Conservation (phyloP, 2,113 vertebrate species). For the Aleadryas rufinucha region DNA sequence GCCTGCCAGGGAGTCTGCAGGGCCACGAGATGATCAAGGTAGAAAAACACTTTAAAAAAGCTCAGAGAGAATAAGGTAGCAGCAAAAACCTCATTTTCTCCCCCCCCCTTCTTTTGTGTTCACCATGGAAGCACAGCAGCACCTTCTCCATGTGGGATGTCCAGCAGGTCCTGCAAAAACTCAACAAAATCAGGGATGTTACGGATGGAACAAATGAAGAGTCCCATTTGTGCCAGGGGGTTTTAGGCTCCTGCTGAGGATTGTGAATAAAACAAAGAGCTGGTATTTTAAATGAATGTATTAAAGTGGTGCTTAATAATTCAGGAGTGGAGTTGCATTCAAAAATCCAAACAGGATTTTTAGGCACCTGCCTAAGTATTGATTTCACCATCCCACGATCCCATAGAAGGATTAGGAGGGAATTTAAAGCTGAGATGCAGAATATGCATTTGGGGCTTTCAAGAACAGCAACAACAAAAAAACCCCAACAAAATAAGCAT, state of each 20-base stretch:
- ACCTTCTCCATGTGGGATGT: not conserved
- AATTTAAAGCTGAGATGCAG: not conserved
- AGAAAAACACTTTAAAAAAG: not conserved
- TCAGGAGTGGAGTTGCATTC: not conserved
- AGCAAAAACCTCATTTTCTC: not conserved
- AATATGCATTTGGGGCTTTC: not conserved
- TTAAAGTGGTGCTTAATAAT: not conserved
- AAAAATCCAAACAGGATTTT: not conserved
- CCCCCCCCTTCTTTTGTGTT: not conserved
- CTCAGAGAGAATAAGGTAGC: not conserved
- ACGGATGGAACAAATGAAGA: not conserved
- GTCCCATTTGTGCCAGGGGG: not conserved
- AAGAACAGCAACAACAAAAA: not conserved
- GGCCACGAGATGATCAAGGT: not conserved
- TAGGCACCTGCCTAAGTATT: accelerated
- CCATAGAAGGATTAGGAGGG: not conserved
- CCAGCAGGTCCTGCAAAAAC: not conserved
- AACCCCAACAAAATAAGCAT: not conserved
- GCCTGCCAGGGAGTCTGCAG: not conserved
- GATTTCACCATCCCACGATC: not conserved
- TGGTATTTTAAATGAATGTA: not conserved
- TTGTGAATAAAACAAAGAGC: not conserved
- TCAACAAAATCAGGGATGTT: too few species aligned
- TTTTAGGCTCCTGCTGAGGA: not conserved
- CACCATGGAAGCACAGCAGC: not conserved